Base-by-base conservation (phyloP, 2,888 invertebrate species). In the Antheraea assamensis region DNA sequence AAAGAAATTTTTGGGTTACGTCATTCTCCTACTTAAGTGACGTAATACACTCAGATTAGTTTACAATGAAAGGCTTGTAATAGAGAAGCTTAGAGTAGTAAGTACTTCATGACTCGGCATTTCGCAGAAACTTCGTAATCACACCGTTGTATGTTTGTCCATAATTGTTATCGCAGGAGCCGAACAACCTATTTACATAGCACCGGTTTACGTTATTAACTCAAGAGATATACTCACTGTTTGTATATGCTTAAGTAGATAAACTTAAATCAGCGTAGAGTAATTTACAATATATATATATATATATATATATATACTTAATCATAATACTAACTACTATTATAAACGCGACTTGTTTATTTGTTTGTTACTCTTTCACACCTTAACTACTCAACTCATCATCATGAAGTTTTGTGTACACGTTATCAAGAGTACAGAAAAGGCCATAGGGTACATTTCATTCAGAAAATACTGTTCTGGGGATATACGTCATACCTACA, bases 91-190 rank as follows among this genome's bases (percentile, higher is more conserved):
- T 66, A 30, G 31, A 30, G 1, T 10, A 31, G 31, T 30, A 19
- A 66, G 7, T 66, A 21, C 19, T 35, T 68, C 10, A 68, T 68
- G 68, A 66, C 21, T 30, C 19, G 15, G 30, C 31, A 31, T 66
- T 66, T 68, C 35, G 68, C 68, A n/a, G 68, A 68, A 68, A 27
- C 30, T 30, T n/a, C 35, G 68, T 68, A 68, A 31, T n/a, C 8
- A 35, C 35, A 68, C 21, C 21, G 21, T 68, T 68, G 35, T 3
- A 35, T 68, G 68, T 35, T 68, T 68, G 30, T 31, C 19, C 21
- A 19, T 31, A 4, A 31, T 66, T 58, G 58, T 58, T 66, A 68
- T 68, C 68, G 10, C 68, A 68, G 68, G 19, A 68, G 68, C 21
- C 35, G n/a, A 35, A 35, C 35, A 21, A 68, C 35, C 68, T 68